A percentile compares a stretch with the other conserved stretches of the same genome.
Conservation (phyloP, 2,888 invertebrate species). For the Drosophila peninsularis region DNA sequence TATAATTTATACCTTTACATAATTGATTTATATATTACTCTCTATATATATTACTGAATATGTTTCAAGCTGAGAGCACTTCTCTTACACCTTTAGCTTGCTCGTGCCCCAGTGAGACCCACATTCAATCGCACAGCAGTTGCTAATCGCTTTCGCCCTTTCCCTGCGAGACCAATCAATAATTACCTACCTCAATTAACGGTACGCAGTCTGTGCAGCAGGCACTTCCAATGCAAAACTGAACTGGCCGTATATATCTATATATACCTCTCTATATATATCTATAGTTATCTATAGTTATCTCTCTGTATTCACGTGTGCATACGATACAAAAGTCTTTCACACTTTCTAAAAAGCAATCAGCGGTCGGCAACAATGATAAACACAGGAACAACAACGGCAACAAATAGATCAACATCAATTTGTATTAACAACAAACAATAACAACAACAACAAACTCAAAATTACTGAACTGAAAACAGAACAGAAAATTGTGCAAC, state of each 20-base stretch:
- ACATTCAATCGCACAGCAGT: conserved; percentile 1
- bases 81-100: no score
- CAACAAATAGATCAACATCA: conserved; percentile 74
- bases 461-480: conserved; percentile 47
- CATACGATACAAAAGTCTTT: conserved; percentile 41
- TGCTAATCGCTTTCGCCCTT: conserved; percentile 15
- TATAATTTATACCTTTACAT: neutral
- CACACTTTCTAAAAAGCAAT: conserved; percentile 73
- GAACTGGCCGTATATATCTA: neutral
- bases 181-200: conserved; percentile 73
- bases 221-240: conserved; percentile 18
- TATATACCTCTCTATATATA: no score
- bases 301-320: neutral
- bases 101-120: neutral
- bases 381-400: conserved; percentile 27
- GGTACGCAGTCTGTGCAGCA: conserved; percentile 16
- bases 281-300: neutral
- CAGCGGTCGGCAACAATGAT: conserved; percentile 49
- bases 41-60: no score
- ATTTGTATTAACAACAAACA: conserved; percentile 65
- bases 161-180: conserved; percentile 54
- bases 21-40: no score
- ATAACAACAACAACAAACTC: conserved; percentile 26
- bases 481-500: conserved; percentile 70
- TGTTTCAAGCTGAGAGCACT: no score